Conservation (phyloP, 2,797 vertebrate genomes). For the Channallabes apus region DNA sequence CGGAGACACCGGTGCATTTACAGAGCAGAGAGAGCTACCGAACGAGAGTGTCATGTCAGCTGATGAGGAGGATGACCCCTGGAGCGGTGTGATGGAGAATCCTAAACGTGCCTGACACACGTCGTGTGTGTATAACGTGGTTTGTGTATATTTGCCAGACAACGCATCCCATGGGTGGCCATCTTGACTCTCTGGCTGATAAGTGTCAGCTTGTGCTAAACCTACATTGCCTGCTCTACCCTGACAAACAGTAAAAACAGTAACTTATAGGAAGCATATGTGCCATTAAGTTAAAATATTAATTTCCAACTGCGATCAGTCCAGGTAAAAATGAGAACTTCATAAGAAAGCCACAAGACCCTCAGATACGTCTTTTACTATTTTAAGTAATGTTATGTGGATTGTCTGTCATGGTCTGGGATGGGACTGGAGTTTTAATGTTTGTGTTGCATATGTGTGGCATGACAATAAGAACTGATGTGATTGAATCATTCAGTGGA, state of each 20-base stretch:
- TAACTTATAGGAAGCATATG: conserved; percentile 7
- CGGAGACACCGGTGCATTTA: conserved; percentile 9
- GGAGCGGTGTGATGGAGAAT: conserved; percentile 23
- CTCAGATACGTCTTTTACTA: not conserved
- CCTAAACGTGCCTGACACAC: conserved; percentile 24
- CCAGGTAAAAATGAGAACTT: not conserved
- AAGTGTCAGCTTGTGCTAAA: conserved; percentile 32
- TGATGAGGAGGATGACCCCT: conserved; percentile 28
- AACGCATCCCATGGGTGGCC: conserved; percentile 45
- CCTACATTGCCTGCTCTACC: conserved; percentile 35
- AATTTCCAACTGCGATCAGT: not conserved
- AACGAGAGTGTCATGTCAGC: conserved; percentile 15
- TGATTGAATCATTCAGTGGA: not conserved
- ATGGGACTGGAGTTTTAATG: not conserved
- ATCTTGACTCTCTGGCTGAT: conserved; percentile 49
- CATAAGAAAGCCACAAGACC: not conserved
- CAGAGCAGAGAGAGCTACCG: not conserved
- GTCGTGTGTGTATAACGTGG: conserved; percentile 24
- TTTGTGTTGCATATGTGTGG: not conserved
- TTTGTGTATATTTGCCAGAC: conserved; percentile 43
- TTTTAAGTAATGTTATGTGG: not conserved
- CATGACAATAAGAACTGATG: not conserved
- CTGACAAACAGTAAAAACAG: conserved; percentile 5
- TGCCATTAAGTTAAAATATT: not conserved
- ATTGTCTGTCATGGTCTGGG: not conserved